Percentiles rank a stretch among this genome's conserved stretches.
Conservation (phyloP, 2,888 invertebrate genomes). For the Eurois occulta region DNA sequence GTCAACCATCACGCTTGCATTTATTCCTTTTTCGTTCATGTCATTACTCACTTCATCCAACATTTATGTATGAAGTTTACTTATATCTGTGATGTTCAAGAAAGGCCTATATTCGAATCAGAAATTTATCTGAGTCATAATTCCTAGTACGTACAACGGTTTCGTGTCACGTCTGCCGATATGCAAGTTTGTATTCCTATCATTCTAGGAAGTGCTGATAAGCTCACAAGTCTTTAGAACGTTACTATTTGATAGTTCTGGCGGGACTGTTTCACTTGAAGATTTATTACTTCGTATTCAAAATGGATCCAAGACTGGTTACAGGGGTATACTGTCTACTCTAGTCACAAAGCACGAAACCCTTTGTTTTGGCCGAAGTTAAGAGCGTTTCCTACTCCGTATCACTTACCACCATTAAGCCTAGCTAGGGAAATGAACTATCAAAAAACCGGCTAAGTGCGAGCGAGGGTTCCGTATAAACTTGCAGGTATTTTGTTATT, state of each 20-base stretch:
- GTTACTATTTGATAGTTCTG: conserved; percentile 11
- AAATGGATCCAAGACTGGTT: no score
- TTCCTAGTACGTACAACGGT: conserved; percentile 33
- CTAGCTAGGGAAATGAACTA: no score
- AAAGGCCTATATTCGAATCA: not conserved
- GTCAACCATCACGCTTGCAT: no score
- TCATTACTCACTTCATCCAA: not conserved
- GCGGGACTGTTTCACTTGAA: not conserved
- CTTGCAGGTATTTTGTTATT: no score
- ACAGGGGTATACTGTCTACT: no score
- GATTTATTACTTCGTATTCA: not conserved
- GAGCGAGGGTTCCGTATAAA: no score
- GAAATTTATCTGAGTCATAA: conserved; percentile 21
- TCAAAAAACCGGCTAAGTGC: no score
- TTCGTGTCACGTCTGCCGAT: conserved; percentile 25
- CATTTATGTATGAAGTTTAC: not conserved
- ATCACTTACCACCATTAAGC: no score
- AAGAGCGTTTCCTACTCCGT: no score
- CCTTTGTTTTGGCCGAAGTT: no score
- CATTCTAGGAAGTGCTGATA: conserved; percentile 51
- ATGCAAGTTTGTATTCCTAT: conserved; percentile 40
- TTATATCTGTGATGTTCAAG: not conserved
- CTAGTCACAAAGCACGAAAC: no score
- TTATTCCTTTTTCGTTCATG: no score
- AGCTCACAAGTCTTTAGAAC: conserved; percentile 7